A percentile compares a stretch with the other conserved stretches of the same genome.
phyloP scores from a whole-genome alignment of 2,888 invertebrate genomes.

The Eristalis arbustorum region DNA sequence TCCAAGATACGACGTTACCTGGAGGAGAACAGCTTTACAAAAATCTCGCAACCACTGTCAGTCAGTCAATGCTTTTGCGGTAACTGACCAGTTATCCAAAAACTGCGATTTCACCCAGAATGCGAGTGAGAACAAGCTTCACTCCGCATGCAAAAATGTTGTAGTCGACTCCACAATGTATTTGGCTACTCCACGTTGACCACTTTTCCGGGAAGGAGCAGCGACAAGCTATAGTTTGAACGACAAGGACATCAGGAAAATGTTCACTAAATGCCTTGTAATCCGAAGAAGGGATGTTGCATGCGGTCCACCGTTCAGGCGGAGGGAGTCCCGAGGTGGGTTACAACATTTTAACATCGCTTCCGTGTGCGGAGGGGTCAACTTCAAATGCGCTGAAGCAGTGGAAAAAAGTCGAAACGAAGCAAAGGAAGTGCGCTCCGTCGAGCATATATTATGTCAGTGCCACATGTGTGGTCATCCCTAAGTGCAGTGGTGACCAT shows the following conservation, averaged over 20 bases:
- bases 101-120: background rate
- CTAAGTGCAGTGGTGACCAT: slow-evolving; percentile 31
- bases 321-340: background rate
- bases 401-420: background rate
- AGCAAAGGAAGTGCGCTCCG: slow-evolving; percentile 24
- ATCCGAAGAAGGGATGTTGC: background rate
- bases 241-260: background rate
- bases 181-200: background rate
- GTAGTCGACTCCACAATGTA: background rate
- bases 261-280: slow-evolving; percentile 25
- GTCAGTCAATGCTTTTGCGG: no score
- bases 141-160: background rate
- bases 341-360: slow-evolving; percentile 20
- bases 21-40: no score
- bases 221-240: background rate
- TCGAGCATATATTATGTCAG: slow-evolving; percentile 32
- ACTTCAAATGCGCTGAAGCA: slow-evolving; percentile 33
- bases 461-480: slow-evolving; percentile 25
- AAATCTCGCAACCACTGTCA: no score
- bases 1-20: no score
- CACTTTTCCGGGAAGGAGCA: slow-evolving; percentile 13
- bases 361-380: slow-evolving; percentile 16
- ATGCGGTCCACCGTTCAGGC: background rate
- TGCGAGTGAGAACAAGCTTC: background rate
- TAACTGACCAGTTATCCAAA: background rate